Percentiles rank a stretch among this genome's conserved stretches.
Conservation (phyloP, 2,888 invertebrate species). For the Saturnia pavonia region DNA sequence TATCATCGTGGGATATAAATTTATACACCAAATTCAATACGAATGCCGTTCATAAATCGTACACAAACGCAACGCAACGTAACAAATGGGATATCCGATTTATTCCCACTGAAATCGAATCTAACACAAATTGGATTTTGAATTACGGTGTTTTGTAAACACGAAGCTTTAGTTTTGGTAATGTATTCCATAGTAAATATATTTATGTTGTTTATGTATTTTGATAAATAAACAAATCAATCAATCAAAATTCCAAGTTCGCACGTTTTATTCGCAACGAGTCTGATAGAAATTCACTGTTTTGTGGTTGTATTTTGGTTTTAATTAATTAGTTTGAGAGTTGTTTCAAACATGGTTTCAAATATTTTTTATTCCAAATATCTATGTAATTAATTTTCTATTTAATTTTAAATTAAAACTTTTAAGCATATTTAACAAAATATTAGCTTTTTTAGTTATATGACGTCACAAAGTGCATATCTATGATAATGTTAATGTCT, state of each 20-base stretch:
- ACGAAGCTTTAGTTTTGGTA: slow-evolving; percentile 17
- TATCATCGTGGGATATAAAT: slow-evolving; percentile 26
- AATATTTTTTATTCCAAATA: background rate
- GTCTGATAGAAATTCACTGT: background rate
- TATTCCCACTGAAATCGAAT: slow-evolving; percentile 65
- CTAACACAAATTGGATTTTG: slow-evolving; percentile 74
- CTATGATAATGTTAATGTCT: too few species aligned
- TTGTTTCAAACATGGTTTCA: background rate
- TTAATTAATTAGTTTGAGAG: background rate
- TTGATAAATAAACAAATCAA: slow-evolving; percentile 2
- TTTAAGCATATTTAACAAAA: too few species aligned
- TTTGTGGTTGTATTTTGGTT: background rate
- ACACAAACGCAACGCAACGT: slow-evolving; percentile 47
- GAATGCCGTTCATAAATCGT: slow-evolving; percentile 56
- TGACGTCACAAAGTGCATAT: too few species aligned
- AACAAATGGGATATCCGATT: slow-evolving; percentile 66
- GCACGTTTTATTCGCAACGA: background rate
- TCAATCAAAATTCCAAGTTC: background rate
- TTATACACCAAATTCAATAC: slow-evolving; percentile 57
- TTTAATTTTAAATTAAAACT: too few species aligned
- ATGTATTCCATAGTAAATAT: background rate
- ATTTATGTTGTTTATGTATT: slow-evolving; percentile 28
- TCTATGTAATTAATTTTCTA: too few species aligned
- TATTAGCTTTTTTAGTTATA: too few species aligned
- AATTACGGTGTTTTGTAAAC: slow-evolving; percentile 48